Base-by-base conservation (phyloP, 2,888 invertebrate species). In the Agrochola circellaris region DNA sequence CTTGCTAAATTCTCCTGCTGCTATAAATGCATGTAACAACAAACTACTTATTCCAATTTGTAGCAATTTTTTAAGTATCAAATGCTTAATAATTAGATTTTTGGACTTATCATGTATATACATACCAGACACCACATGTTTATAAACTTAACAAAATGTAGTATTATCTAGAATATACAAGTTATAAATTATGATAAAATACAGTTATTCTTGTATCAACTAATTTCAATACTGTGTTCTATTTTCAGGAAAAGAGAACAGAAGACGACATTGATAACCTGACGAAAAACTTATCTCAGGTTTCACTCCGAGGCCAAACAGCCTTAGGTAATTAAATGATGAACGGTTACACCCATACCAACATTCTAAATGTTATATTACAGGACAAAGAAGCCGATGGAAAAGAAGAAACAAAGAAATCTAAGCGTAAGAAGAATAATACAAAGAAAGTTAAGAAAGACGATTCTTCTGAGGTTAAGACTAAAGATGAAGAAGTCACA, bases 261-360 rank as follows among this genome's bases (percentile, higher is more conserved):
- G 95, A 94, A 91, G 93, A 92, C 23, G 94, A 93, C 82, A 92
- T 96, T 86, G 95, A 96, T 88, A 95, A 94, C 92, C 95, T 97
- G 93, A 95, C 96, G 91, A 94, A 95, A 94, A 94, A 93, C 90
- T 93, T 97, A 91, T 95, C 96, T 92, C 95, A 95, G 95, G 96
- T 97, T 95, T 96, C 96, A 93, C 94, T 97, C 87, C 93, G 93
- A 94, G 94, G 95, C 94, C 90, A 91, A 93, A 90, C 87, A 80
- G 96, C 95, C 94, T 95, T 97, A 96, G 97, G 97, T 97, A 97
- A 96, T 94, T 96, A 93, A 91, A 91, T 95, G 91, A 87, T 93
- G 86, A 89, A 89, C 76, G 91, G 94, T 94, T 86, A 84, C 92
- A 93, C 86, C 88, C 91, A 93, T 95, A 96, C 95, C 95, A 96